Conservation (phyloP, 1,140 invertebrate species). For the Platorchestia sp. region DNA sequence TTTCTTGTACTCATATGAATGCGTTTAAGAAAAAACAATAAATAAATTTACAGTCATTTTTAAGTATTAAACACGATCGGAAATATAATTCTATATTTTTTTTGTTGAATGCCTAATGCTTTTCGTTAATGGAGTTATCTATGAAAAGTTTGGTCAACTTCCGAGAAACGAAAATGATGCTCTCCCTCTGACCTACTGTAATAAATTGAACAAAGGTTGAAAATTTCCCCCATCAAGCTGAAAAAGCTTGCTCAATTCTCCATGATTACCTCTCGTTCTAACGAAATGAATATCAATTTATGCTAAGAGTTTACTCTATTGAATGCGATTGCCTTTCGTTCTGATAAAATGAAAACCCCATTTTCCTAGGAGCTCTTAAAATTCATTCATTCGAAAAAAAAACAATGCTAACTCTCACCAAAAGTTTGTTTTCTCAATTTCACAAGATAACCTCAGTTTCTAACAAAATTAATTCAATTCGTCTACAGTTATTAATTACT, state of each 20-base stretch:
- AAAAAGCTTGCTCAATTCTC: background rate
- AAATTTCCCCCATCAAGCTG: background rate
- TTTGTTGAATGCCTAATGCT: background rate
- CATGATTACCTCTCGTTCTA: background rate
- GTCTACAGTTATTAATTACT: too few species aligned
- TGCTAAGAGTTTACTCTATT: too few species aligned
- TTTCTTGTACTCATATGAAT: background rate
- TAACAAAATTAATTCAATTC: too few species aligned
- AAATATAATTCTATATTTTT: background rate
- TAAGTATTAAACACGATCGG: background rate
- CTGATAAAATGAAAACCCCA: too few species aligned
- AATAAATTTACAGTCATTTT: background rate
- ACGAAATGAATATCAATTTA: too few species aligned
- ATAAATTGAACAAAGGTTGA: too few species aligned
- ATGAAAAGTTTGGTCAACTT: background rate
- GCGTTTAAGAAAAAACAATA: background rate
- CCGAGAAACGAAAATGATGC: background rate
- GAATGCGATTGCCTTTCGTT: too few species aligned
- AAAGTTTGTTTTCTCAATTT: too few species aligned
- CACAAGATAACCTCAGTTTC: too few species aligned
- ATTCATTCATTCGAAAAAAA: too few species aligned
- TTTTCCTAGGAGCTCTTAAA: too few species aligned
- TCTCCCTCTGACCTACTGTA: background rate
- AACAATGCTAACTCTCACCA: too few species aligned
- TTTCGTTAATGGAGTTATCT: background rate